phyloP scores from a whole-genome alignment of 2,113 vertebrate genomes.

The Taurulus bubalis region DNA sequence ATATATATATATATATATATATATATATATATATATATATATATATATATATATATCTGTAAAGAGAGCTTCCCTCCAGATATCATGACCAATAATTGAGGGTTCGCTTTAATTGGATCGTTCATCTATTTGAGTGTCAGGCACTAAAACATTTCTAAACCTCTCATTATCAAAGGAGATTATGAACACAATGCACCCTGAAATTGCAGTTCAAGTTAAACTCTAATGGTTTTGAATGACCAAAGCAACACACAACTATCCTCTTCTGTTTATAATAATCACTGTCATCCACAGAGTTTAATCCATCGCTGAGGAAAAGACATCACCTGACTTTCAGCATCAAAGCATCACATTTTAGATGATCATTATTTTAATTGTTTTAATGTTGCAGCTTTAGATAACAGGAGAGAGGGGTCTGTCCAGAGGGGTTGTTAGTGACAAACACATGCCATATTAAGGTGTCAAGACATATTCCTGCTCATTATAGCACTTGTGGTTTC shows the following conservation, averaged over 20 bases:
- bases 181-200: neutral
- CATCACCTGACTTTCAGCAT: neutral
- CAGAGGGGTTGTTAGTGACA: neutral
- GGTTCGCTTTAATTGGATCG: neutral
- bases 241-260: constrained; percentile 11
- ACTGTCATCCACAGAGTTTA: neutral
- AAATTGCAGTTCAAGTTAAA: neutral
- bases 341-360: neutral
- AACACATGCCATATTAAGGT: constrained; percentile 35
- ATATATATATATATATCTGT: no score
- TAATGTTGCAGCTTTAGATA: neutral
- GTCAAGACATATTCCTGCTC: constrained; percentile 23
- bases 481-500: constrained; percentile 30
- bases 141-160: neutral
- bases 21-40: no score
- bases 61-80: neutral
- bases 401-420: neutral
- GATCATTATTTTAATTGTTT: neutral
- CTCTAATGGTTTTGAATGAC: neutral
- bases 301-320: neutral
- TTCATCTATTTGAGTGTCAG: neutral
- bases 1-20: no score
- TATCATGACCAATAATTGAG: neutral
- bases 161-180: neutral
- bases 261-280: constrained; percentile 19